Conservation (phyloP, 2,888 invertebrate species). For the Erynnis tages region DNA sequence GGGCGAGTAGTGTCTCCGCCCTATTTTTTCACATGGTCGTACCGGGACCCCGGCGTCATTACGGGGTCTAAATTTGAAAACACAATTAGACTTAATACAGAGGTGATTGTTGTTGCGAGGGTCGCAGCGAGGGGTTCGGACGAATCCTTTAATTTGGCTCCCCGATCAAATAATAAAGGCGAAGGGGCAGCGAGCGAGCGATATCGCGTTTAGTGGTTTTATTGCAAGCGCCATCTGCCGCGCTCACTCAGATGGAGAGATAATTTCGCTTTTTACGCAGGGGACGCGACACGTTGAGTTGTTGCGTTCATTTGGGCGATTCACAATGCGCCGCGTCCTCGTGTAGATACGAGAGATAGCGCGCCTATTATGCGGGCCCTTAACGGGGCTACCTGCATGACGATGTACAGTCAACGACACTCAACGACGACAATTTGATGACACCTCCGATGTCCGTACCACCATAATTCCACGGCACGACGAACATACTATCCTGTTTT, state of each 20-base stretch:
- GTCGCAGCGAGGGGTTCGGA: constrained; percentile 74
- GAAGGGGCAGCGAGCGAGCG: constrained; percentile 72
- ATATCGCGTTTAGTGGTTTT: constrained; percentile 82
- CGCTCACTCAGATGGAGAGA: constrained; percentile 72
- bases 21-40: constrained; percentile 73
- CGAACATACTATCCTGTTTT: no score
- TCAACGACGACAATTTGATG: constrained; percentile 63
- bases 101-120: constrained; percentile 80
- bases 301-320: constrained; percentile 74
- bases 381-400: constrained; percentile 56
- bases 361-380: constrained; percentile 59
- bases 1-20: constrained; percentile 54
- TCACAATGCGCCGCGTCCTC: constrained; percentile 57
- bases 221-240: constrained; percentile 81
- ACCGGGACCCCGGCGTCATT: constrained; percentile 58
- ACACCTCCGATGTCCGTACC: no score
- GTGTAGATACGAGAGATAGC: constrained; percentile 66
- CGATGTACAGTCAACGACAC: constrained; percentile 57
- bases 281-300: no score
- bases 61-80: constrained; percentile 79
- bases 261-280: constrained; percentile 73
- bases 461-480: no score
- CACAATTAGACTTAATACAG: constrained; percentile 82
- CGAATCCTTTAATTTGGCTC: constrained; percentile 82
- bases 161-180: constrained; percentile 81